Evolutionary conservation across 1,140 invertebrate genomes (phyloP), one percentile per base, ranked within the genome.

Genomic region (Aphelenchoides fujianensis): DNA sequence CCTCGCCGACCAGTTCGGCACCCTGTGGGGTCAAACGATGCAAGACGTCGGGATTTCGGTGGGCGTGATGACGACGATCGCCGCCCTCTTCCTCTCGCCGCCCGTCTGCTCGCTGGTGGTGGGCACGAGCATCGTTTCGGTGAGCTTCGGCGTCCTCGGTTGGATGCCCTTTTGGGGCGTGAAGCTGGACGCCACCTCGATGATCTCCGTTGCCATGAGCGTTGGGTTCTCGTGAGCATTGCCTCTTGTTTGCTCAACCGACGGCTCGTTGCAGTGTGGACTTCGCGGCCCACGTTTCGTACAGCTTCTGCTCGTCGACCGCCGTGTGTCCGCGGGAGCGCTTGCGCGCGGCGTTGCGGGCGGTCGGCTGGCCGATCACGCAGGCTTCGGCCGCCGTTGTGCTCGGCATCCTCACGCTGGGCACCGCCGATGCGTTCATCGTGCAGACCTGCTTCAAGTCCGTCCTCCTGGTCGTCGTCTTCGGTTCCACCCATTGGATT

Each of bases 141-240:
- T 98, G 69, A 93, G 96, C 84, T 85, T 91, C 2, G 94, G 95
- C 16, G 93, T 97, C 0, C 90, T 95, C 0, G 95, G 94, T 0
- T 96, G 95, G 86, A 96, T 98, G 93, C 90, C 92, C 0, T 86
- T 95, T 0, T 97, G 94, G 93, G 90, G 90, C 72, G 92, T 97
- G 0, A 94, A 92, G 80, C 86, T 97, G 28, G 94, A 97, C 84
- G 94, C 94, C 2, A 95, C 97, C 77, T 96, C 94, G 0, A 97
- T 97, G 94, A 96, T 97, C 48, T 96, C 97, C 80, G 87, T 97
- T 0, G 96, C 97, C 48, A 97, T 98, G 94, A 95, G 93, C 82
- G 95, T 97, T 31, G 94, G 94, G 52, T 96, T 97, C 86, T 94
- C n/a, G n/a, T n/a, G n/a, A n/a, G n/a, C n/a, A n/a, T n/a, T n/a